A percentile compares a stretch with the other conserved stretches of the same genome.
Evolutionary conservation across 2,797 vertebrate species (phyloP).

Genomic region (Rousettus madagascariensis): DNA sequence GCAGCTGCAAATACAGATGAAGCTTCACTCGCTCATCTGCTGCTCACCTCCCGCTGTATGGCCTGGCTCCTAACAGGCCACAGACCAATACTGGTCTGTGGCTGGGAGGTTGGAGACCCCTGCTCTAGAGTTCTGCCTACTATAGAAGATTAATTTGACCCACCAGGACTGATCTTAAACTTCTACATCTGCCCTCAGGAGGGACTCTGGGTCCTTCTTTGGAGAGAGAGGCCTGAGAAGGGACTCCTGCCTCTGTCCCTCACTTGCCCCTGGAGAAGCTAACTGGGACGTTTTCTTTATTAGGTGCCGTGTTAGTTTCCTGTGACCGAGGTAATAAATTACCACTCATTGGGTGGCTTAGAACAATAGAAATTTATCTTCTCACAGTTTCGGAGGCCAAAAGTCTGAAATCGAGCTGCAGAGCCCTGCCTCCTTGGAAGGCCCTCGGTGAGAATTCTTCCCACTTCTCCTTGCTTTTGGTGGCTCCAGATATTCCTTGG

Average conservation of each 20-base stretch:
- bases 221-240: neutral
- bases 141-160: neutral
- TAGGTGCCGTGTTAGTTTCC: neutral
- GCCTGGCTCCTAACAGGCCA: too few relatives aligned
- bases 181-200: neutral
- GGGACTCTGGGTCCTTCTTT: neutral
- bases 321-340: too few relatives aligned
- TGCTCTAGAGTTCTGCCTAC: neutral
- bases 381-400: neutral
- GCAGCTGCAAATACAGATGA: too few relatives aligned
- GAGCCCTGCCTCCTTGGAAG: neutral
- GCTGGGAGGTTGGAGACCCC: too few relatives aligned
- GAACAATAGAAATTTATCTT: too few relatives aligned
- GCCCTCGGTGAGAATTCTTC: neutral
- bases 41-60: too few relatives aligned
- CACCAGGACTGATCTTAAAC: neutral
- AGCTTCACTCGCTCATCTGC: too few relatives aligned
- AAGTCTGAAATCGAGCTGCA: neutral
- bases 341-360: neutral
- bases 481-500: neutral
- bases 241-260: fast-evolving
- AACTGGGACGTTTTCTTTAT: neutral
- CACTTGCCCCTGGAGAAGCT: neutral
- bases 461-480: neutral
- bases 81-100: too few relatives aligned